Evolutionary conservation across 2,888 invertebrate species (phyloP).

Genomic region (Pammene aurita): DNA sequence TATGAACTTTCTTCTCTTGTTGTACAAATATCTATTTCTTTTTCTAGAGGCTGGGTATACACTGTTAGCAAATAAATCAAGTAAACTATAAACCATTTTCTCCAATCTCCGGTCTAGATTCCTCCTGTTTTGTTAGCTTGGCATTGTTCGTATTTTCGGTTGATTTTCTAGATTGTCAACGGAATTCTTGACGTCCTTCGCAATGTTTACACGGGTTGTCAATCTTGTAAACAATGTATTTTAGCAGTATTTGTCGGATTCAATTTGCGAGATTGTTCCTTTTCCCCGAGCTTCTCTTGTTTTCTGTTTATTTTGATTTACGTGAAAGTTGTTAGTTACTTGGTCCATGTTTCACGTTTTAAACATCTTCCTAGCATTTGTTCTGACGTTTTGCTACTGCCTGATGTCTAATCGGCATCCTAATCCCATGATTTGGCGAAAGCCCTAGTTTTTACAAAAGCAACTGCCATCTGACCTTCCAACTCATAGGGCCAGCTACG

Average conservation of each 20-base stretch:
- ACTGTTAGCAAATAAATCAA: conserved; percentile 1
- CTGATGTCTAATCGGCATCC: too few species aligned
- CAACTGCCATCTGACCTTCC: too few species aligned
- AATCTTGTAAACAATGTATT: conserved; percentile 17
- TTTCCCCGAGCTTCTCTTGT: background rate
- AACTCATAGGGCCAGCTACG: too few species aligned
- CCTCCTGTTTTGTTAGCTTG: background rate
- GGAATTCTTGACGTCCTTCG: background rate
- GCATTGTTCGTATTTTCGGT: conserved; percentile 8
- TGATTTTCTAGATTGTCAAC: conserved; percentile 6
- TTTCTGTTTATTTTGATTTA: background rate
- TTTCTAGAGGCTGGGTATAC: background rate
- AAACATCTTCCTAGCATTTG: too few species aligned
- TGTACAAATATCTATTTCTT: background rate
- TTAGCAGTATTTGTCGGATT: background rate
- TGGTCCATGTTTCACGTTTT: too few species aligned
- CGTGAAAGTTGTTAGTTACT: background rate
- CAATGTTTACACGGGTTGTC: conserved; percentile 6
- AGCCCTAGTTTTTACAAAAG: too few species aligned
- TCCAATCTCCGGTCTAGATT: conserved; percentile 1
- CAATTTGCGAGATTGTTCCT: background rate
- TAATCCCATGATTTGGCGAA: too few species aligned
- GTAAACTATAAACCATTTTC: background rate
- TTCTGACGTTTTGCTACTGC: too few species aligned
- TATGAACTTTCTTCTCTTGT: too few species aligned